Base-by-base conservation (phyloP, 2,888 invertebrate species). In the Aquatica leii region DNA sequence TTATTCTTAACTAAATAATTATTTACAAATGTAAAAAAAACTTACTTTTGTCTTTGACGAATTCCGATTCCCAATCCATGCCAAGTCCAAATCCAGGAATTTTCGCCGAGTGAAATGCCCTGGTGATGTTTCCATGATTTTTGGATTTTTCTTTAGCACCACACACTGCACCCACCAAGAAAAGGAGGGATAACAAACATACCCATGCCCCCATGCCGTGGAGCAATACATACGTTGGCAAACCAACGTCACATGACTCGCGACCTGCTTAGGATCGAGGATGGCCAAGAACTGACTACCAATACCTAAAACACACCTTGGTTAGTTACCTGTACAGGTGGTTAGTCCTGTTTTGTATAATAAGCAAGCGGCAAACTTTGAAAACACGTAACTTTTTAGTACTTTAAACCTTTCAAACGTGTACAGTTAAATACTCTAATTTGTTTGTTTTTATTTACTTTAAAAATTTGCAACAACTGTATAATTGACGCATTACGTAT, bases 21-120 rank as follows among this genome's bases (percentile, higher is more conserved):
- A 31, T 31, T 31, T 31, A 6, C 9, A 9, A n/a, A n/a, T n/a
- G n/a, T n/a, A n/a, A n/a, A 31, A 6, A 4, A 40, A 49, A 77
- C 80, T 80, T 78, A 80, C 80, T 80, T 74, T 79, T 80, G 66
- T 78, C 80, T 71, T 79, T 80, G 58, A 75, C 78, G 67, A 77
- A 76, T 68, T 79, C 78, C 6, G 73, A 70, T 20, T 79, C 78
- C 67, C 74, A 73, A 46, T 77, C 76, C 50, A 67, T 37, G 60
- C 67, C 63, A 62, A 65, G 48, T 40, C 59, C 54, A 20, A 54
- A 58, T 46, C 65, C 61, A 21, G 58, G 61, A 17, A 52, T 15
- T 37, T 58, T 57, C 5, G 64, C 8, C 15, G 54, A 59, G 8
- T 63, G 63, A 11, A 60, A 41, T 2, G 49, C 18, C 18, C 46